phyloP scores from a whole-genome alignment of 1,140 invertebrate genomes.

The Cotesia vestalis region DNA sequence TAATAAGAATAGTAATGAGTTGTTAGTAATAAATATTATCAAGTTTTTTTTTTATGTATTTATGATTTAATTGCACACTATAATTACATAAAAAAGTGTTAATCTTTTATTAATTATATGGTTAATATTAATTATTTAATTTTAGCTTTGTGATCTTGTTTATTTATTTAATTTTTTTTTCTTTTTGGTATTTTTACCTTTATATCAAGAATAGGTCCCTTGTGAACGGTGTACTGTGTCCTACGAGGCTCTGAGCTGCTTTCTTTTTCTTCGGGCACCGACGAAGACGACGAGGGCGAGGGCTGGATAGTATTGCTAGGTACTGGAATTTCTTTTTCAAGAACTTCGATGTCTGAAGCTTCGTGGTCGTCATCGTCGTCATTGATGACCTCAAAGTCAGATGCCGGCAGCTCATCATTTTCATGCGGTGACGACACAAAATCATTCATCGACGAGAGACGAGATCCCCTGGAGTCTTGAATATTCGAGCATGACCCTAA shows the following conservation, averaged over 20 bases:
- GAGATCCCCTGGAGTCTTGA: background rate
- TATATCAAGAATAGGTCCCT: conserved; percentile 63
- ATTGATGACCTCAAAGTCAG: background rate
- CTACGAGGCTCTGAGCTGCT: conserved; percentile 33
- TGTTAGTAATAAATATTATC: too few relatives aligned
- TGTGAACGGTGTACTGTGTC: conserved; percentile 56
- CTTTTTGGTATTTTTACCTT: conserved; percentile 54
- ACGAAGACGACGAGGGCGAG: background rate
- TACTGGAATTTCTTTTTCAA: conserved; percentile 35
- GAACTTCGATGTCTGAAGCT: conserved; percentile 25
- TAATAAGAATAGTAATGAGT: too few relatives aligned
- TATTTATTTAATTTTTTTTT: background rate
- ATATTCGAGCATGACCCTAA: background rate
- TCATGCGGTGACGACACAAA: background rate
- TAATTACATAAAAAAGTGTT: background rate
- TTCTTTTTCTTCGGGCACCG: background rate
- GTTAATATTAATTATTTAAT: conserved; percentile 1
- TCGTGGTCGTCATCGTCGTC: conserved; percentile 8
- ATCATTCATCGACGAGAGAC: background rate
- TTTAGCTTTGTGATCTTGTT: background rate
- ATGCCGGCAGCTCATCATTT: background rate
- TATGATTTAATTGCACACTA: too few relatives aligned
- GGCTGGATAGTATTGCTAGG: background rate
- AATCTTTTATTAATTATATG: background rate
- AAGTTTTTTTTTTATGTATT: too few relatives aligned